Evolutionary conservation across 2,113 vertebrate genomes (phyloP).

Genomic region (Arvicanthis niloticus): DNA sequence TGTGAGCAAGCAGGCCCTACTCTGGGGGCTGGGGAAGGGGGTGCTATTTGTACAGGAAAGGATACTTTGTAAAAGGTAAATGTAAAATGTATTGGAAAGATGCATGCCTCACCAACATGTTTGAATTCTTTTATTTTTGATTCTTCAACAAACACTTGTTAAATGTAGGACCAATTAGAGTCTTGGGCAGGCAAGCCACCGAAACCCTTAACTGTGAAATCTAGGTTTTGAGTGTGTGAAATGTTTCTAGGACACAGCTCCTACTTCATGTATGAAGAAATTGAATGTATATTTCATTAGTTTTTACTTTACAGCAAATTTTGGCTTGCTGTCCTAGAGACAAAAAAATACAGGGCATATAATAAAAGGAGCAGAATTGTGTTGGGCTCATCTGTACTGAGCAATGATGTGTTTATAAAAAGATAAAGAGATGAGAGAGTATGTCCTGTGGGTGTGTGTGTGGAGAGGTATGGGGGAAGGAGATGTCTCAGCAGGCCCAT

Average conservation of each 20-base stretch:
- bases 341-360: not conserved
- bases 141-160: slow-evolving; percentile 50
- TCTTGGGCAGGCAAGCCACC: not conserved
- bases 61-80: too few relatives aligned
- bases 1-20: not conserved
- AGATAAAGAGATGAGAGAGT: too few relatives aligned
- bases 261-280: slow-evolving; percentile 18
- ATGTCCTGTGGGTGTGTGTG: too few relatives aligned
- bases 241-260: not conserved
- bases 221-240: slow-evolving; percentile 41
- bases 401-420: not conserved
- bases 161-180: slow-evolving; percentile 40
- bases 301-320: slow-evolving; percentile 4
- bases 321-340: slow-evolving; percentile 20
- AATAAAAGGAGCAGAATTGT: not conserved
- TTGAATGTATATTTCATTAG: not conserved
- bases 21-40: not conserved
- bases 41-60: not conserved
- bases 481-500: too few relatives aligned
- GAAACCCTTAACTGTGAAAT: slow-evolving; percentile 52
- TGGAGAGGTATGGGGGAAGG: too few relatives aligned
- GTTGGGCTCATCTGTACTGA: not conserved
- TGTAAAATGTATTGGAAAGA: not conserved
- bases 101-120: not conserved
- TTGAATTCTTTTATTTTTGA: slow-evolving; percentile 14